Conservation (phyloP, 2,113 vertebrate genomes). For the Camelus dromedarius region DNA sequence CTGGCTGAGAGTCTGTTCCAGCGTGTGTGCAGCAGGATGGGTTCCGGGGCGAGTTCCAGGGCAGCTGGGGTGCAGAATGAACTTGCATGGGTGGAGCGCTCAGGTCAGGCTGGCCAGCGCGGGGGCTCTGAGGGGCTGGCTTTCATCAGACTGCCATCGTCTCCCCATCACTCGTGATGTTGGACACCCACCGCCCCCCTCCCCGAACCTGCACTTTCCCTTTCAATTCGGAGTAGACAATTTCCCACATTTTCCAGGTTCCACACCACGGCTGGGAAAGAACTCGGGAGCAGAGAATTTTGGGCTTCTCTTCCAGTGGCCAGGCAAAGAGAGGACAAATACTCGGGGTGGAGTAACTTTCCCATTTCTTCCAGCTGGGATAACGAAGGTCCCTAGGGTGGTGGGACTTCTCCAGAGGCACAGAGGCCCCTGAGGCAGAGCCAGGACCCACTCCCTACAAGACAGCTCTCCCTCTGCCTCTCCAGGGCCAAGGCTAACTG, state of each 20-base stretch:
- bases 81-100: rapidly evolving
- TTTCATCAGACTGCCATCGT: rapidly evolving
- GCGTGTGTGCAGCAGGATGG: background rate
- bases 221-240: background rate
- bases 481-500: background rate
- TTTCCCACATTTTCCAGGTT: background rate
- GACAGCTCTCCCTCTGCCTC: background rate
- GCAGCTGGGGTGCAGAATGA: rapidly evolving
- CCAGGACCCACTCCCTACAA: background rate
- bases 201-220: background rate
- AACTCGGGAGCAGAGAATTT: background rate
- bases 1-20: background rate
- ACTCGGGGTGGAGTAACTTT: background rate
- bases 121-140: background rate
- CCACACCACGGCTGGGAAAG: background rate
- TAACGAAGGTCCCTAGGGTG: background rate
- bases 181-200: background rate
- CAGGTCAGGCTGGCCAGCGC: rapidly evolving
- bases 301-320: background rate
- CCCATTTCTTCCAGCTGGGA: background rate
- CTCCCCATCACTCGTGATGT: background rate
- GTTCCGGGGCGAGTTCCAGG: background rate
- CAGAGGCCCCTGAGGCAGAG: background rate
- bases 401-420: background rate
- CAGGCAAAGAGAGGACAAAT: background rate